Base-by-base conservation (phyloP, 1,140 invertebrate species). In the Lepidostoma basale region DNA sequence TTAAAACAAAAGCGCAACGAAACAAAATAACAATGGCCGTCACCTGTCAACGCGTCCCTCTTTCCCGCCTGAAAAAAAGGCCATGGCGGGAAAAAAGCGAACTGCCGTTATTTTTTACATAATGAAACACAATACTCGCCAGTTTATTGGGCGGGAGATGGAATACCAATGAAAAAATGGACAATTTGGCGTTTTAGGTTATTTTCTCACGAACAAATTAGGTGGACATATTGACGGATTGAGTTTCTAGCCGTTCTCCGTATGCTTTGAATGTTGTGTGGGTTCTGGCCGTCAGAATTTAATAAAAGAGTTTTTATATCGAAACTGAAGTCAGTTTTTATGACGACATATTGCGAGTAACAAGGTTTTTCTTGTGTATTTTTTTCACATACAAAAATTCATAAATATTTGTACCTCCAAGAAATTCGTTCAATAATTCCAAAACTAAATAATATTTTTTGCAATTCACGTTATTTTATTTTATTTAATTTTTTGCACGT, bases 51-150 rank as follows among this genome's bases (percentile, higher is more conserved):
- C 56, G 16, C 5, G n/a, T 25, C 25, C 52, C 49, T n/a, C 30
- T 56, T 36, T 56, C 52, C 52, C 28, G 49, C 49, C 2, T 30
- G 9, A 39, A 22, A 56, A 49, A 56, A 18, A 18, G 14, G 16
- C 33, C 5, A 14, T 8, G 52, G 3, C 16, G 52, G 16, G 52
- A 22, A 56, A 56, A 56, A 56, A 6, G 20, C 10, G 22, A 18
- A 36, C 52, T 22, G 52, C 28, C 52, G 52, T 56, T 56, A 56
- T 56, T 56, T 56, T 56, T 56, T 56, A 56, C 30, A 18, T 56
- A 14, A 56, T 30, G 52, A 56, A 56, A 56, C 9, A 56, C 52
- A 56, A 56, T 56, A 56, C 52, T 56, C 23, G 28, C 30, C 52
- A 56, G 26, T 54, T 54, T 28, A 20, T 54, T 26, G 12, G 25